Conservation (phyloP, 1,140 invertebrate genomes). For the Diprion similis region DNA sequence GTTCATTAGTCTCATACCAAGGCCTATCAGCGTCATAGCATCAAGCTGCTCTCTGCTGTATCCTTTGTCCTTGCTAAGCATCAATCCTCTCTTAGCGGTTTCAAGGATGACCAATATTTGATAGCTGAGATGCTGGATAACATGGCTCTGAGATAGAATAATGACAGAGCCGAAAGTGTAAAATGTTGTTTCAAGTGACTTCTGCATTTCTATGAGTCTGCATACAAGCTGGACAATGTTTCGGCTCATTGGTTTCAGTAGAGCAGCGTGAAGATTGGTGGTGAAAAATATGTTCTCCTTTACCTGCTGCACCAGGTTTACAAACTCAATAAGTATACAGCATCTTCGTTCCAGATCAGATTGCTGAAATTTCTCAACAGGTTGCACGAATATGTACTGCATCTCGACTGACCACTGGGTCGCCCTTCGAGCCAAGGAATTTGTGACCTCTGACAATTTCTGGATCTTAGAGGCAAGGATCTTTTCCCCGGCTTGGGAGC, state of each 20-base stretch:
- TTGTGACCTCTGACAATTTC: constrained; percentile 37
- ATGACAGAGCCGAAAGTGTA: constrained; percentile 51
- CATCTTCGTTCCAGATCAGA: constrained; percentile 71
- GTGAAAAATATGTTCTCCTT: constrained; percentile 70
- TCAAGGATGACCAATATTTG: constrained; percentile 64
- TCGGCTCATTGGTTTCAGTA: constrained; percentile 81
- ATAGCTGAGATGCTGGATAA: constrained; percentile 68
- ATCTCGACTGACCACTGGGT: constrained; percentile 49
- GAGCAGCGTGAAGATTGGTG: constrained; percentile 82
- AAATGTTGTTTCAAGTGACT: constrained; percentile 74
- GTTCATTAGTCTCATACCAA: constrained; percentile 68
- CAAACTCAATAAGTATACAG: constrained; percentile 69
- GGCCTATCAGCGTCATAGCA: constrained; percentile 68
- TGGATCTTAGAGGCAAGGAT: constrained; percentile 41
- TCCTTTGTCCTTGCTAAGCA: constrained; percentile 62
- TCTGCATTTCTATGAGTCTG: constrained; percentile 82
- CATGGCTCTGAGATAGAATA: constrained; percentile 60
- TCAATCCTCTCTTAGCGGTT: constrained; percentile 62
- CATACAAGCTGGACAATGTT: constrained; percentile 79
- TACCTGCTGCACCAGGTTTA: constrained; percentile 69
- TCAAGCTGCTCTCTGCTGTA: constrained; percentile 70
- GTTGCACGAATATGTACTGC: constrained; percentile 31
- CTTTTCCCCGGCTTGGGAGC: constrained; percentile 48
- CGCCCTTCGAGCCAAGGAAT: constrained; percentile 40
- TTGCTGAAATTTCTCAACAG: constrained; percentile 61